phyloP scores from a whole-genome alignment of 37 sponge, comb jelly and placozoan species.

The Axinella damicornis region DNA sequence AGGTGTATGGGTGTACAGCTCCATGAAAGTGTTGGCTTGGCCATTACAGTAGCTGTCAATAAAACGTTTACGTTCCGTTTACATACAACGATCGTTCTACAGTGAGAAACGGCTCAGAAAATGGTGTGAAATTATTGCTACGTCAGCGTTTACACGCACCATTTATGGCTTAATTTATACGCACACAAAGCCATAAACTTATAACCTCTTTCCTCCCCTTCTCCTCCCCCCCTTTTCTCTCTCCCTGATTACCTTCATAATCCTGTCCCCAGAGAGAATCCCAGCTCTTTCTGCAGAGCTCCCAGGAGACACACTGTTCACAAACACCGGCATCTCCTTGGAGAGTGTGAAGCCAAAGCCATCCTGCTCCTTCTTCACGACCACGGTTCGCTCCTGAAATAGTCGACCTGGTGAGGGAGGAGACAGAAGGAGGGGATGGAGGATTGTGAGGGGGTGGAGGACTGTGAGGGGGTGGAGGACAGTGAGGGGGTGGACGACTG shows the following conservation, averaged over 20 bases:
- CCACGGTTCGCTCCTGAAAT: slow-evolving; percentile 69
- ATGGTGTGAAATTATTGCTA: too few relatives aligned
- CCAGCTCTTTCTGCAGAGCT: slow-evolving; percentile 75
- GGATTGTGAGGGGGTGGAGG: too few relatives aligned
- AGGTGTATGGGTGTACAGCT: neutral
- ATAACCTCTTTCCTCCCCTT: too few relatives aligned
- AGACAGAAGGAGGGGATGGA: neutral
- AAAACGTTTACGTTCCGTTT: too few relatives aligned
- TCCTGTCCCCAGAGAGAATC: slow-evolving; percentile 58
- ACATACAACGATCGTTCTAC: too few relatives aligned
- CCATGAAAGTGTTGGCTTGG: neutral
- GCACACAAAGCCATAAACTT: neutral
- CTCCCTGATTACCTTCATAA: slow-evolving; percentile 53
- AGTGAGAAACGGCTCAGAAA: too few relatives aligned
- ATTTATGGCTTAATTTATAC: too few relatives aligned
- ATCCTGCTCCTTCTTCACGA: slow-evolving; percentile 51
- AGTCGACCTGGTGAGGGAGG: slow-evolving; percentile 47
- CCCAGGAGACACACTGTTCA: slow-evolving; percentile 29
- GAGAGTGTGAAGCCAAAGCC: slow-evolving; percentile 79
- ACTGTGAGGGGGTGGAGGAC: slow-evolving; percentile 15
- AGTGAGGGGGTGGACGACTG: too few relatives aligned
- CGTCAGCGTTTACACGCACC: too few relatives aligned
- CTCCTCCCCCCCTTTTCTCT: too few relatives aligned
- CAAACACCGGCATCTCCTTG: slow-evolving; percentile 59
- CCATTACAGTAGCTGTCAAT: too few relatives aligned